Conservation (phyloP, 2,888 invertebrate species). For the Acanthosoma haemorrhoidale region DNA sequence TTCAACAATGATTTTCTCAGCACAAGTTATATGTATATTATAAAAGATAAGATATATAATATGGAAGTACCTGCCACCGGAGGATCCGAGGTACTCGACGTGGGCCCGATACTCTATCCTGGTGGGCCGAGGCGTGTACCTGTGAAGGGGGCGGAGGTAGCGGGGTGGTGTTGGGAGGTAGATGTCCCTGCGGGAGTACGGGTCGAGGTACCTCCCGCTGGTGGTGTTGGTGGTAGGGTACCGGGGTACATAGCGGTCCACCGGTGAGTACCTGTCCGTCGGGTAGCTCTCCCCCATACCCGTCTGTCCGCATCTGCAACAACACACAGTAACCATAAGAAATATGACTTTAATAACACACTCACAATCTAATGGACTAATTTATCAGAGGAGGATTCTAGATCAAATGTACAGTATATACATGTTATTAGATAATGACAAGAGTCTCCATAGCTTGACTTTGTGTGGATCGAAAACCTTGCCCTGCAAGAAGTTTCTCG, state of each 20-base stretch:
- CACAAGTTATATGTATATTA: too few relatives aligned
- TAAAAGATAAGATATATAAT: too few relatives aligned
- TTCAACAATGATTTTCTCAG: too few relatives aligned
- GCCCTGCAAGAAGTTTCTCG: too few relatives aligned
- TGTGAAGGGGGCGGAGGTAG: conserved; percentile 41
- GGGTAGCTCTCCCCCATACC: conserved; percentile 37
- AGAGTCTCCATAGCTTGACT: too few relatives aligned
- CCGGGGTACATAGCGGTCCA: conserved; percentile 38
- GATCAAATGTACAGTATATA: too few relatives aligned
- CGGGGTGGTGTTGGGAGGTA: conserved; percentile 34
- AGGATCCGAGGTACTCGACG: conserved; percentile 59
- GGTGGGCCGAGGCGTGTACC: conserved; percentile 44
- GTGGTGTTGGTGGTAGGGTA: conserved; percentile 38
- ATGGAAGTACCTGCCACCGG: conserved; percentile 57
- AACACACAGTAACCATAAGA: too few relatives aligned
- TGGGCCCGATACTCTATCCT: conserved; percentile 40
- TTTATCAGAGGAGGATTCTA: too few relatives aligned
- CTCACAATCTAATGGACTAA: too few relatives aligned
- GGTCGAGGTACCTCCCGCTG: conserved; percentile 42
- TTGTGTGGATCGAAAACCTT: too few relatives aligned
- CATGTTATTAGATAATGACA: too few relatives aligned
- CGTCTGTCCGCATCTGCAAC: conserved; percentile 37
- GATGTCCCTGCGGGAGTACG: conserved; percentile 43
- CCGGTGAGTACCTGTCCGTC: conserved; percentile 37
- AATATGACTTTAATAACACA: too few relatives aligned